Conservation (phyloP, 2,888 invertebrate species). For the Heliconius sara region DNA sequence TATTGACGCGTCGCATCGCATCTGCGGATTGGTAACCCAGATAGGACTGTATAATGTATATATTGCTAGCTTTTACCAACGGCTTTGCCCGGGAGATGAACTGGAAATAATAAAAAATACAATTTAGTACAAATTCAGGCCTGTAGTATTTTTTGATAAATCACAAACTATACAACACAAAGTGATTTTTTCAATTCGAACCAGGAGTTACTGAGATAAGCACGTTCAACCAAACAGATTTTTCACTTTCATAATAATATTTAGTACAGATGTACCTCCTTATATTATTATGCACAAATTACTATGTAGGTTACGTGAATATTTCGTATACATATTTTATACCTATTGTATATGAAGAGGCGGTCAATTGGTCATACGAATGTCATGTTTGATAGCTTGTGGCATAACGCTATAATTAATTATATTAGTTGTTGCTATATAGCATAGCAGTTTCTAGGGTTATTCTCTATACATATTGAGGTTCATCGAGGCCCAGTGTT, state of each 20-base stretch:
- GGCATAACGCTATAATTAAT: constrained; percentile 9
- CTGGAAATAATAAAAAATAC: too few species aligned
- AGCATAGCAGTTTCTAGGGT: neutral
- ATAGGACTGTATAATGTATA: neutral
- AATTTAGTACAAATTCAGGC: too few species aligned
- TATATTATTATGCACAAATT: neutral
- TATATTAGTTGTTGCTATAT: neutral
- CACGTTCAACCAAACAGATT: neutral
- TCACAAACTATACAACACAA: neutral
- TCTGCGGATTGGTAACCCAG: constrained; percentile 19
- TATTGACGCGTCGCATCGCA: constrained; percentile 27
- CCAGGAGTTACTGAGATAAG: neutral
- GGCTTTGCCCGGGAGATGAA: too few species aligned
- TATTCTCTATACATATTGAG: neutral
- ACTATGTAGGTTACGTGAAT: neutral
- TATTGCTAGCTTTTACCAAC: neutral
- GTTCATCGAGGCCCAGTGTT: too few species aligned
- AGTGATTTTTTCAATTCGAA: neutral
- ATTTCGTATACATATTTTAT: neutral
- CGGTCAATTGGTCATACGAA: neutral
- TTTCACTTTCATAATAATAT: neutral
- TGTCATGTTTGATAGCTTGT: constrained; percentile 2
- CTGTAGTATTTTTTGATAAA: too few species aligned
- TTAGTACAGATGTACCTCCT: neutral
- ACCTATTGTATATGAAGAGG: neutral